A percentile compares a stretch with the other conserved stretches of the same genome.
Conservation (phyloP, 92 coral and sea anemone genomes). For the Epizoanthus illoricatus region DNA sequence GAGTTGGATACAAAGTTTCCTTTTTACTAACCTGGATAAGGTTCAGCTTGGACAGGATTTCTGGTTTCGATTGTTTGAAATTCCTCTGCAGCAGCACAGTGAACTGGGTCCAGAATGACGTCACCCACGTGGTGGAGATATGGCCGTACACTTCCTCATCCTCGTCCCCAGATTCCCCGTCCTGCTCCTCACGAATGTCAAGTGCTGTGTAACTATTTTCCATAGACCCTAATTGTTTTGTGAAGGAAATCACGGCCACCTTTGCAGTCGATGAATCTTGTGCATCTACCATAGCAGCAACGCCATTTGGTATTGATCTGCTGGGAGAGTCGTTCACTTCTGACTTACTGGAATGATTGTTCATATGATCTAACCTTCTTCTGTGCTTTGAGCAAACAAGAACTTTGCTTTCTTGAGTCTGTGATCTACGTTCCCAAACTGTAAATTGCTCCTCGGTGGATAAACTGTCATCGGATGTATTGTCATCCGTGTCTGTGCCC, state of each 20-base stretch:
- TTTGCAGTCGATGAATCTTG: constrained; percentile 6
- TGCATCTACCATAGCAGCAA: constrained; percentile 11
- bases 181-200: constrained; percentile 25
- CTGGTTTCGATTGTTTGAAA: constrained; percentile 88
- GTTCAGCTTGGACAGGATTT: constrained; percentile 79
- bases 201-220: constrained; percentile 31
- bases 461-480: not conserved
- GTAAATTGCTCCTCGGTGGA: not conserved
- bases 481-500: not conserved
- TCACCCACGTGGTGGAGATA: constrained; percentile 86
- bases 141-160: constrained; percentile 61
- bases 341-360: constrained; percentile 11
- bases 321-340: constrained; percentile 4
- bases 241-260: constrained; percentile 10
- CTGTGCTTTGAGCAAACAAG: constrained; percentile 26
- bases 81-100: constrained; percentile 77
- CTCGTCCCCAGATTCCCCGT: constrained; percentile 79
- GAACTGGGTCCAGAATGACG: constrained; percentile 97
- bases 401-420: not conserved
- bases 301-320: constrained; percentile 6
- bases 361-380: not conserved
- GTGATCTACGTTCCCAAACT: constrained; percentile 9
- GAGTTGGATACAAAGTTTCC: too few species aligned
- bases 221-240: constrained; percentile 9
- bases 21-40: constrained; percentile 64